Percentiles rank a stretch among this genome's conserved stretches.
Evolutionary conservation across 2,797 vertebrate genomes (phyloP).

Genomic region (Craterocephalus amniculus): DNA sequence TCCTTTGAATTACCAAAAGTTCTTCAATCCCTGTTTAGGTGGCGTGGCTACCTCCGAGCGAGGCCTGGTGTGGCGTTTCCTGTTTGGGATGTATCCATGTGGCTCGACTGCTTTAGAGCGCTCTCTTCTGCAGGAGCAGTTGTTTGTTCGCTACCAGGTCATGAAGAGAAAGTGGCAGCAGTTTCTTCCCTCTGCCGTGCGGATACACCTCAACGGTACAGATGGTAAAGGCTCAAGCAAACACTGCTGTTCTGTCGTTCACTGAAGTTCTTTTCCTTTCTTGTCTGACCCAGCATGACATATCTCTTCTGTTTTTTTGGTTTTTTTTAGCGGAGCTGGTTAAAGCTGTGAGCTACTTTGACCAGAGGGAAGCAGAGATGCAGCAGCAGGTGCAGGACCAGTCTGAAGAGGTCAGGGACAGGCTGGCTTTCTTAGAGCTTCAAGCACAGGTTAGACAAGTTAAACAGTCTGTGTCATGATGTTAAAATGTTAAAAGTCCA

Average conservation of each 20-base stretch:
- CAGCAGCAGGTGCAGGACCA: conserved; percentile 59
- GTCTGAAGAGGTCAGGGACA: conserved; percentile 72
- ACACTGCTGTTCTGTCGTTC: background rate
- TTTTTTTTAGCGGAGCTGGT: conserved; percentile 79
- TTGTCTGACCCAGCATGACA: background rate
- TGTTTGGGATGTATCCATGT: conserved; percentile 87
- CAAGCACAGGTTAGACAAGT: conserved; percentile 79
- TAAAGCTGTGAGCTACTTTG: conserved; percentile 78
- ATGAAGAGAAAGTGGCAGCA: conserved; percentile 87
- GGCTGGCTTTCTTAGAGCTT: conserved; percentile 80
- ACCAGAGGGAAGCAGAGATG: conserved; percentile 73
- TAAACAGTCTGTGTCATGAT: too few relatives aligned
- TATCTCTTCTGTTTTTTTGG: background rate
- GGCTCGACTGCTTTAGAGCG: conserved; percentile 84
- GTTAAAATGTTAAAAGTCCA: too few relatives aligned
- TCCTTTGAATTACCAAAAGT: conserved; percentile 18
- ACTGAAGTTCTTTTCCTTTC: background rate
- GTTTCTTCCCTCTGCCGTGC: conserved; percentile 74
- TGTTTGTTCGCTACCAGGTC: conserved; percentile 78
- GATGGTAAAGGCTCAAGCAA: conserved; percentile 71
- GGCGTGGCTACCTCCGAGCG: conserved; percentile 81
- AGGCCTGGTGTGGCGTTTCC: conserved; percentile 84
- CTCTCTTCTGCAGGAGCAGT: conserved; percentile 80
- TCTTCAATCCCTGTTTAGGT: conserved; percentile 59
- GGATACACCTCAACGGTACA: conserved; percentile 81